Evolutionary conservation across 2,113 vertebrate species (phyloP).

Genomic region (Ophiodon elongatus): DNA sequence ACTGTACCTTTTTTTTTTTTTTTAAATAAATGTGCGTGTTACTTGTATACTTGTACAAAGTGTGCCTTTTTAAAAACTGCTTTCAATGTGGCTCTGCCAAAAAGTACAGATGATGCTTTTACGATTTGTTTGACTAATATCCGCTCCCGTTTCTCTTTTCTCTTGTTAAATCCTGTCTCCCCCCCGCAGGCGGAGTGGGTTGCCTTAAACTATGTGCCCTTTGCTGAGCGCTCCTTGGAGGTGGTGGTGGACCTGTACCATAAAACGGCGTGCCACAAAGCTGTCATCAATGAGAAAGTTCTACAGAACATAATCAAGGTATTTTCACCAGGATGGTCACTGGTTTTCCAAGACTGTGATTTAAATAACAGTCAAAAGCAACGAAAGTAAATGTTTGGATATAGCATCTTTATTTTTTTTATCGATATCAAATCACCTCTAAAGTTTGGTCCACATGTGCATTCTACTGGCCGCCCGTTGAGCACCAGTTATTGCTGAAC

Average conservation of each 20-base stretch:
- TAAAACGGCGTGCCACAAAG: constrained; percentile 99
- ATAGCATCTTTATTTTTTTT: neutral
- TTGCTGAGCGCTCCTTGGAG: constrained; percentile 97
- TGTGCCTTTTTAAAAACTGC: constrained; percentile 74
- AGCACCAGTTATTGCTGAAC: neutral
- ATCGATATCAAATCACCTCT: neutral
- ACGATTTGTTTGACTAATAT: neutral
- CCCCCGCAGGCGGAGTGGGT: constrained; percentile 95
- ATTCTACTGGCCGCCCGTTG: neutral
- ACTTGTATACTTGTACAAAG: constrained; percentile 48
- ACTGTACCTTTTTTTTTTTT: neutral
- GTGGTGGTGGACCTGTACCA: constrained; percentile 98
- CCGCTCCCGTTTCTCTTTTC: neutral
- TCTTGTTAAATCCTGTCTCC: constrained; percentile 18
- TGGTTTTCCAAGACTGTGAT: neutral
- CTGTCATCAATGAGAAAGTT: constrained; percentile 96
- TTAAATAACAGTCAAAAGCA: neutral
- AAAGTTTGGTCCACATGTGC: neutral
- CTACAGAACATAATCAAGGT: constrained; percentile 98
- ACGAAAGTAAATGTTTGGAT: neutral
- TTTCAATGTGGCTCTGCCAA: constrained; percentile 49
- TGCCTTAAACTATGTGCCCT: constrained; percentile 98
- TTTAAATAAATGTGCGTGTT: neutral
- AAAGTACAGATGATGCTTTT: neutral
- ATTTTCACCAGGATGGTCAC: constrained; percentile 29